Evolutionary conservation across 2,113 vertebrate species (phyloP).

Genomic region (Globicephala melas): DNA sequence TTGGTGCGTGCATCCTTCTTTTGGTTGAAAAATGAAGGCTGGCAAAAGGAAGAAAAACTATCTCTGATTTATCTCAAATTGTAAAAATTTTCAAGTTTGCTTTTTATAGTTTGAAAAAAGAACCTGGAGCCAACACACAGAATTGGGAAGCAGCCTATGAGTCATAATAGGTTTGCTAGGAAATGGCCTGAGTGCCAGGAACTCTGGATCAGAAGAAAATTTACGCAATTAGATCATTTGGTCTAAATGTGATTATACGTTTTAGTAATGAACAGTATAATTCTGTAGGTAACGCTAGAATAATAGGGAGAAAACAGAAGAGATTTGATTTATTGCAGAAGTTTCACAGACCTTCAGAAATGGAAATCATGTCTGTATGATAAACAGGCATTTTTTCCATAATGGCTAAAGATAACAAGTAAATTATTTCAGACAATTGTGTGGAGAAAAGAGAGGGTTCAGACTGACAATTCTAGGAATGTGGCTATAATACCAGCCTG

Average conservation of each 20-base stretch:
- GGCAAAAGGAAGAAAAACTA: not conserved
- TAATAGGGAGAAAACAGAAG: not conserved
- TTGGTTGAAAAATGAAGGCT: not conserved
- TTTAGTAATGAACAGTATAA: conserved; percentile 28
- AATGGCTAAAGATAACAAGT: not conserved
- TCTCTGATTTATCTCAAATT: not conserved
- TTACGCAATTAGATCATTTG: conserved; percentile 65
- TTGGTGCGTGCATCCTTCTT: not conserved
- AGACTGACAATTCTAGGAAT: not conserved
- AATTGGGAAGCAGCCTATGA: conserved; percentile 36
- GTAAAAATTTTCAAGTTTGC: not conserved
- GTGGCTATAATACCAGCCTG: not conserved
- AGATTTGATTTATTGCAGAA: not conserved
- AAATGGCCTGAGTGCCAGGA: conserved; percentile 61
- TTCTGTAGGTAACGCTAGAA: conserved; percentile 30
- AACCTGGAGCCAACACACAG: not conserved
- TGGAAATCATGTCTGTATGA: not conserved
- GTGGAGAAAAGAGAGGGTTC: not conserved
- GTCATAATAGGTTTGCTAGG: conserved; percentile 61
- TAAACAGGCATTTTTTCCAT: not conserved
- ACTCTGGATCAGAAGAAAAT: conserved; percentile 56
- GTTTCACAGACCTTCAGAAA: not conserved
- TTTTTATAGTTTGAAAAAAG: not conserved
- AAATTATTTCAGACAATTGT: not conserved
- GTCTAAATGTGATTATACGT: conserved; percentile 52